Evolutionary conservation across 2,888 invertebrate genomes (phyloP).

Genomic region (Volucella zonaria): DNA sequence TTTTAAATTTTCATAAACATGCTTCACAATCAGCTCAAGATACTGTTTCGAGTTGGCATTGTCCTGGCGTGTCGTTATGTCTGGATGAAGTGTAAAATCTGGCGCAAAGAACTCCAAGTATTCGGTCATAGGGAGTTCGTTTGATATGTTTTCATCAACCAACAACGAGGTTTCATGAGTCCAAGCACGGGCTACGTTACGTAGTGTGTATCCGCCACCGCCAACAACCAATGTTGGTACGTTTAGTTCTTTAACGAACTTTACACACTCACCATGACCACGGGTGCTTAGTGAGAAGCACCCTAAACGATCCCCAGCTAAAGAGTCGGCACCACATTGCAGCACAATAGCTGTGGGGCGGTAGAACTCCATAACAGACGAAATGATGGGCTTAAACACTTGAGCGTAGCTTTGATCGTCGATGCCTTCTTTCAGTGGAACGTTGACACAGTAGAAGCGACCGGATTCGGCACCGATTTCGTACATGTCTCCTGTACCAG

Average conservation of each 20-base stretch:
- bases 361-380: conserved; percentile 97
- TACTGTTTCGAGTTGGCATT: conserved; percentile 98
- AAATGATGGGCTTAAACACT: conserved; percentile 97
- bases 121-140: conserved; percentile 97
- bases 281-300: conserved; percentile 97
- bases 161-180: conserved; percentile 98
- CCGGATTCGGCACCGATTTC: conserved; percentile 98
- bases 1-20: conserved; percentile 95
- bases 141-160: conserved; percentile 95
- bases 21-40: conserved; percentile 93
- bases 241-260: conserved; percentile 95
- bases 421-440: conserved; percentile 98
- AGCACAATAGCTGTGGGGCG: conserved; percentile 98
- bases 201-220: conserved; percentile 93
- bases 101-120: conserved; percentile 99
- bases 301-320: conserved; percentile 96
- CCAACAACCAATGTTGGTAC: conserved; percentile 95
- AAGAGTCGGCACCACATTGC: conserved; percentile 98
- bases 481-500: conserved; percentile 99
- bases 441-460: conserved; percentile 98
- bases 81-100: conserved; percentile 97
- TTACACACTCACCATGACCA: conserved; percentile 98
- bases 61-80: conserved; percentile 92
- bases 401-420: conserved; percentile 96
- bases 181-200: conserved; percentile 99